A percentile compares a stretch with the other conserved stretches of the same genome.
phyloP scores from a whole-genome alignment of 2,113 vertebrate species.

The Corvus moneduloides region DNA sequence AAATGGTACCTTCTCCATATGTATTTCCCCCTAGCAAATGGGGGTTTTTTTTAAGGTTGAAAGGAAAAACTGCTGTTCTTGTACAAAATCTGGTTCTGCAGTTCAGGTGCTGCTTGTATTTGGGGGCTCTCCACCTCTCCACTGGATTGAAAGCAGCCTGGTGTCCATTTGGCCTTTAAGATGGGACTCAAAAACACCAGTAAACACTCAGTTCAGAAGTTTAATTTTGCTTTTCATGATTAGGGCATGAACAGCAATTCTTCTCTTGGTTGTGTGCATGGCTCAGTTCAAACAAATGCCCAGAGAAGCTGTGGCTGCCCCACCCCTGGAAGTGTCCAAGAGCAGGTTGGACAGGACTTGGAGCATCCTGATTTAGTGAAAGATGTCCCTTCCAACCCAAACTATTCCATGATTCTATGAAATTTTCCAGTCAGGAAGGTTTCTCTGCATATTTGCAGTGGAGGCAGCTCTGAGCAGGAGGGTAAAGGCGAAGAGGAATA shows the following conservation, averaged over 20 bases:
- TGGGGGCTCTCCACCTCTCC: not conserved
- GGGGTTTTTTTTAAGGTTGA: not conserved
- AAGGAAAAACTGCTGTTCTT: not conserved
- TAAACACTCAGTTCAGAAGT: not conserved
- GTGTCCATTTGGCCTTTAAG: not conserved
- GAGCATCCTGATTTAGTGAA: not conserved
- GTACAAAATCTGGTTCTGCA: not conserved
- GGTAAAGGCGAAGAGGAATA: not conserved
- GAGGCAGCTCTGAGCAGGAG: not conserved
- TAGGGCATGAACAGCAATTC: not conserved
- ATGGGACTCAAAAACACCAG: not conserved
- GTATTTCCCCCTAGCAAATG: not conserved
- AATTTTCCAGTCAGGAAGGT: not conserved
- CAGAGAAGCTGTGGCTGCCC: not conserved
- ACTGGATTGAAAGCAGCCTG: not conserved
- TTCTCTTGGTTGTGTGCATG: not conserved
- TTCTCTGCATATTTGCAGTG: not conserved
- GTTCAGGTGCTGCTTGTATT: not conserved
- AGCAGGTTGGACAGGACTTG: not conserved
- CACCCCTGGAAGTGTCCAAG: not conserved
- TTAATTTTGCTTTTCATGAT: not conserved
- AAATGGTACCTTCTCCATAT: not conserved
- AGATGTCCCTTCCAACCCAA: not conserved
- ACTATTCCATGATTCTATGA: fast-evolving
- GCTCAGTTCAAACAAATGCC: not conserved